Evolutionary conservation across 2,888 invertebrate species (phyloP).

Genomic region (Scrobipalpa atriplicella): DNA sequence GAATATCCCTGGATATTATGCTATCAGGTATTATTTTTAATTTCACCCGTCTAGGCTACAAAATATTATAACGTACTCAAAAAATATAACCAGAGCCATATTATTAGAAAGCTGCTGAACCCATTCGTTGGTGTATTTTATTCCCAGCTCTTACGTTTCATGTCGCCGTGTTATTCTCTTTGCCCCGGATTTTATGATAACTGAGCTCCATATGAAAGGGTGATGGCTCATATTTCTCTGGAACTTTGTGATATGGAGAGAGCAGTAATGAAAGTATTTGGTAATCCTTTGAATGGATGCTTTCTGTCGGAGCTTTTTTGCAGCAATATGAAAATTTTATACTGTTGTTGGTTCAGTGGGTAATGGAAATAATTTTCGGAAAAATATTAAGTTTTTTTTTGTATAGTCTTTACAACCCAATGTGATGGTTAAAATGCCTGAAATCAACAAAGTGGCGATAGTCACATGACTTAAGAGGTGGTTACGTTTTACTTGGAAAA

Average conservation of each 20-base stretch:
- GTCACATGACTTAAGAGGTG: no score
- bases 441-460: no score
- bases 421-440: no score
- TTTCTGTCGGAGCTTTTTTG: background rate
- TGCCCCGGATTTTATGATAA: conserved; percentile 31
- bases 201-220: conserved; percentile 23
- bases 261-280: conserved; percentile 20
- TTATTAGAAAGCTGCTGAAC: conserved; percentile 5
- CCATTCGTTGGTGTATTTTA: background rate
- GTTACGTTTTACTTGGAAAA: no score
- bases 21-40: no score
- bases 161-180: conserved; percentile 18
- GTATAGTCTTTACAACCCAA: no score
- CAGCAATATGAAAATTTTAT: no score
- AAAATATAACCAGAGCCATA: background rate
- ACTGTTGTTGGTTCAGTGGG: no score
- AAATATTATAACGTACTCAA: background rate
- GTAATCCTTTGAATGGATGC: conserved; percentile 4
- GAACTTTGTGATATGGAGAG: conserved; percentile 11
- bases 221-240: conserved; percentile 26
- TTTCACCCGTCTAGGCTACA: background rate
- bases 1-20: no score
- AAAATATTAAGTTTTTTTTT: no score
- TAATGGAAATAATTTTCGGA: no score
- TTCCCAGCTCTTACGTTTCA: conserved; percentile 15